Evolutionary conservation across 2,797 vertebrate species (phyloP).

Genomic region (Lepilemur ruficaudatus): DNA sequence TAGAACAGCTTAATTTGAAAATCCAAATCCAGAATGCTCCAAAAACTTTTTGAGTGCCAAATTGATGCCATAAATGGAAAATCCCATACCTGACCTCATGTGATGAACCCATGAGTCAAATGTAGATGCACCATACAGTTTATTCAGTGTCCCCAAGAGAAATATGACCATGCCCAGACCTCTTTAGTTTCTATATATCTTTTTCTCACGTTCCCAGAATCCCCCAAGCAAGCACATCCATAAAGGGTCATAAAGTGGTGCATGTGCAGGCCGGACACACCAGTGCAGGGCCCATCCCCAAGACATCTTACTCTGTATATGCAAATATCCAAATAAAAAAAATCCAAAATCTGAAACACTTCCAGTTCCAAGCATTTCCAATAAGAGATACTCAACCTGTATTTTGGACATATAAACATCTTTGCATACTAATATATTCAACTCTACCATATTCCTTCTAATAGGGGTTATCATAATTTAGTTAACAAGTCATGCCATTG

Average conservation of each 20-base stretch:
- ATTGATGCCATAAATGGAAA: not conserved
- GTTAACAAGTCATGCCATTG: not conserved
- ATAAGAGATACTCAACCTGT: not conserved
- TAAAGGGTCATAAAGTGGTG: not conserved
- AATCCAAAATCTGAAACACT: not conserved
- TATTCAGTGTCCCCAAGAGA: not conserved
- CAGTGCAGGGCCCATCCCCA: not conserved
- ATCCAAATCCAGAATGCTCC: not conserved
- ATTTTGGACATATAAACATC: not conserved
- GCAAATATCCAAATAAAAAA: not conserved
- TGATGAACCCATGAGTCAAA: not conserved
- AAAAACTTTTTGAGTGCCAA: not conserved
- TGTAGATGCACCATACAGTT: not conserved
- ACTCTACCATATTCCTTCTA: not conserved
- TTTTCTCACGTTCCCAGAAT: not conserved
- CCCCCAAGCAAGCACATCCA: not conserved
- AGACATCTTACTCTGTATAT: not conserved
- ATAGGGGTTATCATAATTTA: slow-evolving; percentile 1
- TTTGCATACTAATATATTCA: not conserved
- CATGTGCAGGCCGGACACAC: not conserved
- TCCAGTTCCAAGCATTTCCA: not conserved
- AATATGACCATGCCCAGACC: not conserved
- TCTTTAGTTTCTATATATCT: too few relatives aligned
- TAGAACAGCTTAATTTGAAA: not conserved
- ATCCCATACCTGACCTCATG: not conserved